Conservation (phyloP, 2,797 vertebrate species). For the Pangasius djambal region DNA sequence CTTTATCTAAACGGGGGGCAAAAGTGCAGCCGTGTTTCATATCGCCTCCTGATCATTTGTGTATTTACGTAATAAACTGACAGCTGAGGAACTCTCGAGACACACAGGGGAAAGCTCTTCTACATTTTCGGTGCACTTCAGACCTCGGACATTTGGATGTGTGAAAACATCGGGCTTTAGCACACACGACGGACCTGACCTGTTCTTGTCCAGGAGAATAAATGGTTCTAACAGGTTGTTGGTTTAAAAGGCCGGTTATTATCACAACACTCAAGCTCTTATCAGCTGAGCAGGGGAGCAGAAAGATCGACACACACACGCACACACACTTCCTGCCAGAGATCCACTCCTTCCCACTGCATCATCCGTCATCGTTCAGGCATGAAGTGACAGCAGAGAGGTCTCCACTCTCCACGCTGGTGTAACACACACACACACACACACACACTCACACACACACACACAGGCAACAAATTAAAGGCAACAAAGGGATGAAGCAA, state of each 20-base stretch:
- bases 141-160: not conserved
- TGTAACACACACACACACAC: not conserved
- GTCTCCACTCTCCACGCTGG: not conserved
- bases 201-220: conserved; percentile 12
- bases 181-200: conserved; percentile 11
- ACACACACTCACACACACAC: not conserved
- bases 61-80: conserved; percentile 1
- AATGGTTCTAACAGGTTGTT: not conserved
- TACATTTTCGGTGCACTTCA: no score
- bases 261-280: conserved; percentile 79
- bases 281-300: conserved; percentile 66
- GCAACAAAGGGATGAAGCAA: conserved; percentile 16
- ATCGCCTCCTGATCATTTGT: not conserved
- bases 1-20: conserved; percentile 29
- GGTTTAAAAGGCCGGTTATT: conserved; percentile 58
- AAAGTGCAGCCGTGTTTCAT: conserved; percentile 21
- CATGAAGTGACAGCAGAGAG: conserved; percentile 21
- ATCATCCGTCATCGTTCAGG: conserved; percentile 53
- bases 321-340: conserved; percentile 62
- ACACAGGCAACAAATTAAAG: not conserved
- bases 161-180: conserved; percentile 18
- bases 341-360: conserved; percentile 56
- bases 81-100: not conserved
- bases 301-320: conserved; percentile 44
- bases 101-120: not conserved